Base-by-base conservation (phyloP, 2,113 vertebrate species). In the Cyprinodon tularosa region DNA sequence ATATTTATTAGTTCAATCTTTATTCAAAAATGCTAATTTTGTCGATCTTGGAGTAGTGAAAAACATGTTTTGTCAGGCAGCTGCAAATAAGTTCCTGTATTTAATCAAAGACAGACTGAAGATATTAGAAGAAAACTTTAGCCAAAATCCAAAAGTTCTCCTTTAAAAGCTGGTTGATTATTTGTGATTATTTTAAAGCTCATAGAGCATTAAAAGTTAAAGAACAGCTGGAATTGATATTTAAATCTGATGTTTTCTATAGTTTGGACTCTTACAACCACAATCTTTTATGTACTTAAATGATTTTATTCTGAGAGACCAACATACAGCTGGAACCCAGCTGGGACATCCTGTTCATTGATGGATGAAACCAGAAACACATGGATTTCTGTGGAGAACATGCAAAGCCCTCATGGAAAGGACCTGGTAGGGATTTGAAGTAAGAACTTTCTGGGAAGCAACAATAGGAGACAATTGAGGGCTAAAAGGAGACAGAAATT, bases 401-500 rank as follows among this genome's bases (percentile, higher is more conserved):
- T 57, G 3, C 17, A 57, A 57, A n/a, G 6, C 9, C 6, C 50
- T 0, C 9, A 47, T 47, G 45, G 12, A 47, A 47, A 47, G 29
- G 48, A 13, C 15, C 48, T 50, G 15, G 48, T 6, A 50, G 48
- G 4, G 15, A 50, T 20, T 8, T 57, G 5, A 57, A 57, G 6
- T 20, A 57, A 53, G 14, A 53, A 53, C 15, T 8, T 53, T 9
- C 50, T 57, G 50, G 17, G 20, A n/a, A 57, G 50, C 17, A 50
- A 50, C 48, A 50, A 15, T 20, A 57, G 6, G 8, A 57, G 29
- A 57, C 17, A 57, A 7, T 13, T 17, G 17, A 6, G 29, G 37
- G 22, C 12, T 62, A 4, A 74, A 74, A 80, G 12, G 12, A 86
- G 60, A 74, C 66, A 81, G 39, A 78, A 71, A 48, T 81, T 63